Base-by-base conservation (phyloP, 2,797 vertebrate genomes). In the Lepidocolaptes lacrymiger region DNA sequence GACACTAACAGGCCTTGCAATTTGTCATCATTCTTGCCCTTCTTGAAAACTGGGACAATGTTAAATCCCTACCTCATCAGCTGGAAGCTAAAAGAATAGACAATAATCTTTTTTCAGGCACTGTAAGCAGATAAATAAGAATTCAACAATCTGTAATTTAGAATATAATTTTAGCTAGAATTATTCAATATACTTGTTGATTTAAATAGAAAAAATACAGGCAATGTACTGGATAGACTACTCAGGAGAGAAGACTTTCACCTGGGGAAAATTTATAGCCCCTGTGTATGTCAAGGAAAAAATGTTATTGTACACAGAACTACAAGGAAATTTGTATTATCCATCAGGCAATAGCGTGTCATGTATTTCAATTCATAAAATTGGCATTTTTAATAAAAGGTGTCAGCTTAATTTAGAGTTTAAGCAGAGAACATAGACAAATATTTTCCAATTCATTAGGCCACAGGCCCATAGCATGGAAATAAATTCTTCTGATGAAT, bases 371-470 rank as follows among this genome's bases (percentile, higher is more conserved):
- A 91, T 95, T 95, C 93, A 88, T 94, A 97, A 97, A 98, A 92
- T 63, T 90, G 78, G 85, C 85, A 75, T 91, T 96, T 97, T 97
- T 92, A 97, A 97, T 97, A 97, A 97, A 98, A 96, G n/a, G 83
- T 96, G 96, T 97, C 95, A 96, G 63, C 95, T 96, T 96, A 97
- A 97, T 97, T 97, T 97, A 97, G 96, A 97, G 92, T 92, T 92
- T 94, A 90, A 97, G 64, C 89, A 97, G 91, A 97, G 93, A 95
- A 97, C 92, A 93, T 95, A 95, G 93, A 75, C 91, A 97, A 98
- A 97, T 98, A 97, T 97, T 97, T 98, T 98, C 96, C 97, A 98
- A 97, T 97, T 98, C 97, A 96, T 97, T 98, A 97, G 97, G 95
- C 94, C 94, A 91, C 88, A 76, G 92, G 95, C 96, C 97, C 79